Percentiles rank a stretch among this genome's conserved stretches.
phyloP scores from a whole-genome alignment of 1,140 invertebrate species.

The Bombus polaris region DNA sequence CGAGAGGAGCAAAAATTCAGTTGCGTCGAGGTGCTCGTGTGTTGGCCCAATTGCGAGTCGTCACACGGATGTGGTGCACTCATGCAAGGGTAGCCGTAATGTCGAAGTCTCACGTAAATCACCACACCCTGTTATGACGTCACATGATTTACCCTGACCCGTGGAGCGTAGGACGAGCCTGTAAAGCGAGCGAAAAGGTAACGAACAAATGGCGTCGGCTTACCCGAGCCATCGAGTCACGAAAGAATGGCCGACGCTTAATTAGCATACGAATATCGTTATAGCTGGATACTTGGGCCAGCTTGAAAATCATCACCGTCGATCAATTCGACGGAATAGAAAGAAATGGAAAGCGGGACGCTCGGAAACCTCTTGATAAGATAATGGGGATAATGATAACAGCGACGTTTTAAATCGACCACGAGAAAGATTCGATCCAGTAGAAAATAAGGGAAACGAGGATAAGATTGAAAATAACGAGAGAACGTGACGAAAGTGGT shows the following conservation, averaged over 20 bases:
- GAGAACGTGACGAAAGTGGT: neutral
- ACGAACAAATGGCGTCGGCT: slow-evolving; percentile 45
- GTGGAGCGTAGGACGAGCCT: slow-evolving; percentile 41
- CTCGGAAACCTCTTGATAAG: neutral
- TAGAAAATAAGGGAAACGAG: neutral
- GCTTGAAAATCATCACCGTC: slow-evolving; percentile 38
- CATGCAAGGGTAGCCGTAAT: slow-evolving; percentile 45
- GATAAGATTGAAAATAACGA: neutral
- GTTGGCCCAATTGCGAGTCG: slow-evolving; percentile 40
- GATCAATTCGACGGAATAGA: neutral
- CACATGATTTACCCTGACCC: slow-evolving; percentile 68
- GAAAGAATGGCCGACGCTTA: slow-evolving; percentile 55
- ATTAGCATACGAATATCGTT: slow-evolving; percentile 53
- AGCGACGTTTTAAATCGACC: neutral
- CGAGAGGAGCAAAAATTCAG: neutral
- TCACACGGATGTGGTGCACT: slow-evolving; percentile 34
- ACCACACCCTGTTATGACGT: slow-evolving; percentile 67
- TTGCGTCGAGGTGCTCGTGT: neutral
- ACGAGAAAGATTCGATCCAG: neutral
- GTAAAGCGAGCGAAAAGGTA: slow-evolving; percentile 49
- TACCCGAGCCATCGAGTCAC: slow-evolving; percentile 52
- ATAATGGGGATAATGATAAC: neutral
- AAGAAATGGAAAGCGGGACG: too few relatives aligned
- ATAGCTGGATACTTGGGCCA: slow-evolving; percentile 30
- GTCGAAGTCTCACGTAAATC: slow-evolving; percentile 61